Conservation (phyloP, 2,113 vertebrate species). For the Hypocryptadius cinnamomeus region DNA sequence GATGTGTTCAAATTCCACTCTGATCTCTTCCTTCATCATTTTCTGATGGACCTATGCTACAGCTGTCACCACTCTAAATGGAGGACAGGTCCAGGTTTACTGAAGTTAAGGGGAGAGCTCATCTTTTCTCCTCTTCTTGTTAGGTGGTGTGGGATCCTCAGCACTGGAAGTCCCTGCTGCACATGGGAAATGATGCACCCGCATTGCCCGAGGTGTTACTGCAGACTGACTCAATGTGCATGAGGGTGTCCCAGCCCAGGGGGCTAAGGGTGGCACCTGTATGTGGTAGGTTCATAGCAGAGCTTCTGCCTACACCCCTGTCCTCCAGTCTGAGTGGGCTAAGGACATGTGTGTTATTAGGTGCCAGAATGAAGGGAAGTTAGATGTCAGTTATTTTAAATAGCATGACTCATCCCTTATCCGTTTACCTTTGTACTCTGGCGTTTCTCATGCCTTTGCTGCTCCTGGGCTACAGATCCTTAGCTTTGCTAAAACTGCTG, state of each 20-base stretch:
- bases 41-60: not conserved
- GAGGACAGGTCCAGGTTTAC: not conserved
- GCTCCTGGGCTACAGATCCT: conserved; percentile 1
- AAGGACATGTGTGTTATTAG: not conserved
- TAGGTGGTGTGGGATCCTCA: not conserved
- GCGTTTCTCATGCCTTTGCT: conserved; percentile 1
- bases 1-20: not conserved
- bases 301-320: not conserved
- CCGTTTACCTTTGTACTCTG: not conserved
- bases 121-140: not conserved
- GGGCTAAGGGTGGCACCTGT: not conserved
- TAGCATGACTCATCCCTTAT: conserved; percentile 21
- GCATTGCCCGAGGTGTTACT: accelerated
- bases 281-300: not conserved
- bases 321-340: not conserved
- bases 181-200: not conserved
- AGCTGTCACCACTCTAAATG: not conserved
- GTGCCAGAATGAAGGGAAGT: not conserved
- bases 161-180: not conserved
- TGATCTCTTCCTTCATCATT: not conserved
- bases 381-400: conserved; percentile 41
- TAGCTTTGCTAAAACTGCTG: conserved; percentile 5
- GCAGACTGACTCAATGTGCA: not conserved
- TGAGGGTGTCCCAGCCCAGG: not conserved
- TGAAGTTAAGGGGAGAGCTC: not conserved